Evolutionary conservation across 2,797 vertebrate species (phyloP).

Genomic region (Hydrolagus colliei): DNA sequence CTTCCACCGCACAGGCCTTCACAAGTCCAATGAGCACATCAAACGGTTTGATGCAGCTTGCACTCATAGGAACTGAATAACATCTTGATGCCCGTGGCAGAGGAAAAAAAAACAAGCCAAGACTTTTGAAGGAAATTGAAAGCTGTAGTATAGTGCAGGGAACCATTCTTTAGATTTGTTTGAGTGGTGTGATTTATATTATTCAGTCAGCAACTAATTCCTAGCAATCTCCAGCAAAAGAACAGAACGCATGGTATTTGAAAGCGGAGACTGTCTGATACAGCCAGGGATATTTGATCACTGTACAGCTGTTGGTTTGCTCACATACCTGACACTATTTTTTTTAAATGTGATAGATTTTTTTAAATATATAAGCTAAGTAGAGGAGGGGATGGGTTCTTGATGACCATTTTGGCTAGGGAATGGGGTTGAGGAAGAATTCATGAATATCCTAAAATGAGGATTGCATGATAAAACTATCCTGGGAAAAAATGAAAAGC

Average conservation of each 20-base stretch:
- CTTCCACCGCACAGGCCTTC: conserved; percentile 19
- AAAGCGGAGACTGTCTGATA: background rate
- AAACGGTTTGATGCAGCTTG: background rate
- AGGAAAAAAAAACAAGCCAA: background rate
- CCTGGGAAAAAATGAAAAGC: no score
- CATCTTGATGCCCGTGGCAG: conserved; percentile 16
- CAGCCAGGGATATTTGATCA: background rate
- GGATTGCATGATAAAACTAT: no score
- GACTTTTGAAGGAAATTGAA: conserved; percentile 19
- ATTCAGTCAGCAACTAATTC: background rate
- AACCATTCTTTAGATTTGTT: background rate
- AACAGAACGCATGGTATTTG: background rate
- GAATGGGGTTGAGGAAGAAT: no score
- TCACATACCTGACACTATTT: no score
- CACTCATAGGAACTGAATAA: background rate
- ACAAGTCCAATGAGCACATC: conserved; percentile 23
- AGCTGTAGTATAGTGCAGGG: background rate
- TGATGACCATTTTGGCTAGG: no score
- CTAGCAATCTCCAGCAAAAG: background rate
- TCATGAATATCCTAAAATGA: no score
- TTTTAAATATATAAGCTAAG: no score
- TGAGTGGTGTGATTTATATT: background rate
- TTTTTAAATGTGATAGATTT: no score
- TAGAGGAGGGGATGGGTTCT: no score
- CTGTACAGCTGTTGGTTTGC: background rate